Evolutionary conservation across 1,140 invertebrate genomes (phyloP), one percentile per base, ranked within the genome.

Genomic region (Rhopalosiphum maidis): DNA sequence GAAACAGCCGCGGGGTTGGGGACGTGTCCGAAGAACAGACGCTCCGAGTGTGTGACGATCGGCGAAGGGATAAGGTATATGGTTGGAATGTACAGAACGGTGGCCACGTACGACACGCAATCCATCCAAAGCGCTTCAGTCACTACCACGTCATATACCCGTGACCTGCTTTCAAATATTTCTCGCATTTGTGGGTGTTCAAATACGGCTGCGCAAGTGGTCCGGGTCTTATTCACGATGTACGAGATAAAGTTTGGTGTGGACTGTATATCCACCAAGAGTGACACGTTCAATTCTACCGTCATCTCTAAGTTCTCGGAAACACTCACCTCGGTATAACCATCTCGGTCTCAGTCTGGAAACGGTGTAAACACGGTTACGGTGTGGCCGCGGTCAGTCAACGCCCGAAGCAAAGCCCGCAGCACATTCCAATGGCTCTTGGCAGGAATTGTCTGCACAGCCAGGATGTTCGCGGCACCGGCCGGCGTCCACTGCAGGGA

Each of bases 401-500:
- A 93, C 22, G 94, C 95, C 11, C 94, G 91, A 15, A 95, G 93
- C 11, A 95, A 94, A 2, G 6, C 35, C 37, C 82, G 94, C 95
- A 37, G 95, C 96, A 0, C 96, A 41, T 94, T 93, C 90, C 94
- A 95, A 90, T 95, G 95, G 91, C 95, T 95, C 94, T 94, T 94
- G 0, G 94, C 94, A 0, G 93, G 35, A 21, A 94, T 68, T 5
- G 94, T 94, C 55, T 94, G 94, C 11, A 95, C 83, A 11, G 94
- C 94, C 22, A 85, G 8, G 5, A 85, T 41, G 23, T 41, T 23
- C 6, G 83, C 37, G 0, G 83, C 83, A 23, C 23, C 35, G 22
- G 22, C 23, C 8, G 37, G 83, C n/a, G n/a, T 35, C 68, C n/a
- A 82, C 83, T 7, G 7, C 83, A 60, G 25, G 0, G 9, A 23